phyloP scores from a whole-genome alignment of 2,113 vertebrate genomes.

The Xenus cinereus region DNA sequence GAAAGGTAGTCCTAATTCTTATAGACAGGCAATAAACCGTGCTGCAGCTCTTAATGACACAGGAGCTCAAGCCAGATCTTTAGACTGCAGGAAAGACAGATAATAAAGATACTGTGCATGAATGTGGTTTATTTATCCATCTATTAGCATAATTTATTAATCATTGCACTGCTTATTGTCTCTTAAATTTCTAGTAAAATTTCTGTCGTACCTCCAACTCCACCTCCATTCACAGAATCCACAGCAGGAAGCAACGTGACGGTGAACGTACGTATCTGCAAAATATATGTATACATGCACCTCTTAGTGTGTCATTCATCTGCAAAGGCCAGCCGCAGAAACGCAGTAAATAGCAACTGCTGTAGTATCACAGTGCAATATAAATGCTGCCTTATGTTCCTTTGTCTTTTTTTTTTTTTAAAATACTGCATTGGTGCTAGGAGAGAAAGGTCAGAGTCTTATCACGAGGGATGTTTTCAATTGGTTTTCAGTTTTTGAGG shows the following conservation, averaged over 20 bases:
- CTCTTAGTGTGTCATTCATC: not conserved
- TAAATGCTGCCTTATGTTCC: too few relatives aligned
- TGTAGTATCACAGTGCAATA: not conserved
- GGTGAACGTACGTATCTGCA: slow-evolving; percentile 68
- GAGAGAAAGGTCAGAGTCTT: not conserved
- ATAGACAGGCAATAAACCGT: not conserved
- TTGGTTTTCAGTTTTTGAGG: not conserved
- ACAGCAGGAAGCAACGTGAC: not conserved
- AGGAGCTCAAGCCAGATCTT: not conserved
- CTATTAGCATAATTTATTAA: not conserved
- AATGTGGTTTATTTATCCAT: not conserved
- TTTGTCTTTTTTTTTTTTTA: not conserved
- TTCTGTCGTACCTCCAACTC: slow-evolving; percentile 89
- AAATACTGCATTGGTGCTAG: not conserved
- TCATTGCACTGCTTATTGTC: not conserved
- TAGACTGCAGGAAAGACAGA: not conserved
- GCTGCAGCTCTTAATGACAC: not conserved
- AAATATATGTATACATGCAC: rapidly evolving
- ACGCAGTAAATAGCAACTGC: not conserved
- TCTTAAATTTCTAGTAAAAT: slow-evolving; percentile 78
- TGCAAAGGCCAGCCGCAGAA: not conserved
- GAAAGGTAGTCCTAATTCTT: not conserved
- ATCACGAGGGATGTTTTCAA: not conserved
- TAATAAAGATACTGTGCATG: not conserved
- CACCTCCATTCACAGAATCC: slow-evolving; percentile 80